A percentile compares a stretch with the other conserved stretches of the same genome.
Conservation (phyloP, 53 echinoderm and acorn worm species). For the Pentamera pediparva region DNA sequence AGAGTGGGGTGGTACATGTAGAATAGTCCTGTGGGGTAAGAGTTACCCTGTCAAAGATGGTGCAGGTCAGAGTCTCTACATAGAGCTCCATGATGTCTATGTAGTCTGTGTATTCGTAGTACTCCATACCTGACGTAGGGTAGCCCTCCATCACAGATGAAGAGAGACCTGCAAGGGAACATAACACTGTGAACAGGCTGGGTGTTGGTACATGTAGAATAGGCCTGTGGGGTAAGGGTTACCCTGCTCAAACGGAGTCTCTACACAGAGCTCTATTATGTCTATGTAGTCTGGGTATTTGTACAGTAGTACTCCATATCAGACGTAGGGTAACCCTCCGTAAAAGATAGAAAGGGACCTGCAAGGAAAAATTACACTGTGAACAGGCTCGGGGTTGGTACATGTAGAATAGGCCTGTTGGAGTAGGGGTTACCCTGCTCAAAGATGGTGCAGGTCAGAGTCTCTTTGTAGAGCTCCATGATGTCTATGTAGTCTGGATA, state of each 20-base stretch:
- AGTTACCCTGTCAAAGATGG: constrained; percentile 97
- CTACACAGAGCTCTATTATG: constrained; percentile 97
- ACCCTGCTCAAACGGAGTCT: constrained; percentile 91
- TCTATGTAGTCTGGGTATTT: constrained; percentile 97
- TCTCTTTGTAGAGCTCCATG: constrained; percentile 97
- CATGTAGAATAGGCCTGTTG: constrained; percentile 94
- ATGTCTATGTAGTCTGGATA: constrained; percentile 98
- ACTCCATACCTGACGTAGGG: too few relatives aligned
- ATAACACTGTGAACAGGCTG: too few relatives aligned
- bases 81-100: constrained; percentile 98
- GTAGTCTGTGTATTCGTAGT: constrained; percentile 94
- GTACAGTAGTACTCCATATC: constrained; percentile 96
- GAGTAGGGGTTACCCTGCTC: constrained; percentile 90
- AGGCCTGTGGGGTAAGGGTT: too few relatives aligned
- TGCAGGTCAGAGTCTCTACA: constrained; percentile 92
- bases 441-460: constrained; percentile 92
- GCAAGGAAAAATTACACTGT: too few relatives aligned
- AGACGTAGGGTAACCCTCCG: too few relatives aligned
- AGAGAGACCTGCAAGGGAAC: too few relatives aligned
- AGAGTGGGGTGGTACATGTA: too few relatives aligned
- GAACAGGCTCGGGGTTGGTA: too few relatives aligned
- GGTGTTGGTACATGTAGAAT: too few relatives aligned
- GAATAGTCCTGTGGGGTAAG: too few relatives aligned
- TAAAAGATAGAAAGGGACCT: too few relatives aligned
- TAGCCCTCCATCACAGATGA: too few relatives aligned